Conservation (phyloP, 2,113 vertebrate species). For the Tapirus terrestris region DNA sequence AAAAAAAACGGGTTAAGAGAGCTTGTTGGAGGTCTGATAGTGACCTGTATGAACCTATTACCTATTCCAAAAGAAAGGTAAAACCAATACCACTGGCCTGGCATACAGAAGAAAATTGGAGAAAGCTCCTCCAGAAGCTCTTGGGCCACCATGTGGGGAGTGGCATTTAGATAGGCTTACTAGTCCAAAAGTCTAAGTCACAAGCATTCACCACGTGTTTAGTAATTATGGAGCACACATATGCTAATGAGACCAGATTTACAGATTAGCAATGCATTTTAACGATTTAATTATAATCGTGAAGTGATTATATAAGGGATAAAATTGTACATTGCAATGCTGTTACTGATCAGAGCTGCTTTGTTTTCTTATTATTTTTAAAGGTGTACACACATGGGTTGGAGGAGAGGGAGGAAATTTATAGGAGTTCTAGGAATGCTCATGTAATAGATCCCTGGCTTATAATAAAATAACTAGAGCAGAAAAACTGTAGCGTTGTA, state of each 20-base stretch:
- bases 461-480: constrained; percentile 80
- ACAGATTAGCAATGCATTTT: constrained; percentile 88
- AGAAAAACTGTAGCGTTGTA: constrained; percentile 78
- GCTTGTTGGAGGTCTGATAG: neutral
- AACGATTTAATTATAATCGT: constrained; percentile 85
- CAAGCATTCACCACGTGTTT: constrained; percentile 77
- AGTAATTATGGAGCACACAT: constrained; percentile 84
- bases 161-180: constrained; percentile 39
- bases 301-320: constrained; percentile 82
- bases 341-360: constrained; percentile 74
- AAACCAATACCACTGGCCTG: neutral
- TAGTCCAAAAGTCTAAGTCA: constrained; percentile 61
- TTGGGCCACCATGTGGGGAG: constrained; percentile 18
- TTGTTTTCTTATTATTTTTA: constrained; percentile 71
- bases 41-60: neutral
- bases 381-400: constrained; percentile 46
- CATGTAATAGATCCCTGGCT: constrained; percentile 81
- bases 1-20: neutral
- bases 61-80: neutral
- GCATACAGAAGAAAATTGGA: constrained; percentile 7
- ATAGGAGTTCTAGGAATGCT: constrained; percentile 79
- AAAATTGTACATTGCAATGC: constrained; percentile 78
- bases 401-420: constrained; percentile 70
- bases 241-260: constrained; percentile 86
- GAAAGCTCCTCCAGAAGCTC: constrained; percentile 26